Evolutionary conservation across 2,888 invertebrate species (phyloP).

Genomic region (Crocallis elinguaria): DNA sequence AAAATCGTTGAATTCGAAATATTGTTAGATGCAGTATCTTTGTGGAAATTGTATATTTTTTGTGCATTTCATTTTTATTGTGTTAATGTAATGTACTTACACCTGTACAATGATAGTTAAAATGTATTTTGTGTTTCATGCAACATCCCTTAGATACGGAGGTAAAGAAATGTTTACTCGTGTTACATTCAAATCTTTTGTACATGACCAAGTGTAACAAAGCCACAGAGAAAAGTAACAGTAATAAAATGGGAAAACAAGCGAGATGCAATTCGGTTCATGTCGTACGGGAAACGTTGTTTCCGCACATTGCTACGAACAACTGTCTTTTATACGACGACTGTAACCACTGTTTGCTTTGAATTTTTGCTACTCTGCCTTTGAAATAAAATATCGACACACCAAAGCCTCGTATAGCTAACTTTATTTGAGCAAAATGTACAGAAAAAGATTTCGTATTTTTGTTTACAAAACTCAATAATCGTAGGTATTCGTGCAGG

Average conservation of each 20-base stretch:
- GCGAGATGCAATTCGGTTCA: conserved; percentile 53
- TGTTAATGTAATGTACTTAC: no score
- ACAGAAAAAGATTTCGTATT: not conserved
- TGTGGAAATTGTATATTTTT: no score
- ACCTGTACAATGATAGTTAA: no score
- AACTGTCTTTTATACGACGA: conserved; percentile 53
- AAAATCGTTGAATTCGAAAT: no score
- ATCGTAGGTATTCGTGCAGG: conserved; percentile 1
- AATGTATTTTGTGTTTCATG: no score
- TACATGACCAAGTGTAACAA: conserved; percentile 12
- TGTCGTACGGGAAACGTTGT: conserved; percentile 46
- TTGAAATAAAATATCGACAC: conserved; percentile 1
- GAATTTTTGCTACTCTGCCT: conserved; percentile 40
- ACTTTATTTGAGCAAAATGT: conserved; percentile 1
- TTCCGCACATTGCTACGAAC: conserved; percentile 55
- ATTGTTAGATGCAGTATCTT: no score
- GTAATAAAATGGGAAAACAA: conserved; percentile 55
- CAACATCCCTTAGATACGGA: not conserved
- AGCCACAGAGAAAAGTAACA: conserved; percentile 41
- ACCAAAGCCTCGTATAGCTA: not conserved
- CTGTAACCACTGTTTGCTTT: conserved; percentile 42
- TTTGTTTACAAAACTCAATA: conserved; percentile 5
- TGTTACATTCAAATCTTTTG: not conserved
- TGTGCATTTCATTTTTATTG: no score
- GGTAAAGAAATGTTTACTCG: not conserved